These are phyloP conservation scores for Trichonephila clavipes DNA, from an alignment of 1,140 invertebrate species.

Conservation along the genomic window DNA sequence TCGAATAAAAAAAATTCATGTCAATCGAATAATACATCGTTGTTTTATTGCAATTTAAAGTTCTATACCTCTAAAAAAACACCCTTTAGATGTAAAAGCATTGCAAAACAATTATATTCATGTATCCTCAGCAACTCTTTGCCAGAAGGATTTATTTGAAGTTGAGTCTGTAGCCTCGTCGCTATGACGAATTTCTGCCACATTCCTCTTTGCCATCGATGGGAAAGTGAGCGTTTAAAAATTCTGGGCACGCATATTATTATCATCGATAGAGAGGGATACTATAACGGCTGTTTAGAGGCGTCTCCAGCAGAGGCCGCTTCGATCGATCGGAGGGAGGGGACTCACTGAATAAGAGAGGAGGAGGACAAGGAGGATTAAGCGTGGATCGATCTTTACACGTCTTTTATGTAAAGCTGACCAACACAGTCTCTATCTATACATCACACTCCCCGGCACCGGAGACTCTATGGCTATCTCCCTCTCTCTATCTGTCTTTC, in stretches of 20 bases:
- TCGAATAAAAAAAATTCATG: too few relatives aligned
- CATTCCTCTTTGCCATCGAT: too few relatives aligned
- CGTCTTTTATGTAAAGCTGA: conserved; percentile 77
- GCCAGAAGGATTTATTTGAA: too few relatives aligned
- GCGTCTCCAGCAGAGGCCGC: conserved; percentile 68
- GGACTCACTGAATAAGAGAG: conserved; percentile 64
- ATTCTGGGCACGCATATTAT: conserved; percentile 49
- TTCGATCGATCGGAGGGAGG: conserved; percentile 60
- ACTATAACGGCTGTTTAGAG: conserved; percentile 34
- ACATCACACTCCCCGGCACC: conserved; percentile 56
- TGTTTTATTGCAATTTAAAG: too few relatives aligned
- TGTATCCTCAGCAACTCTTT: too few relatives aligned
- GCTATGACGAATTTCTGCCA: too few relatives aligned
- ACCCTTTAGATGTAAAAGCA: too few relatives aligned
- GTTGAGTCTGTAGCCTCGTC: too few relatives aligned
- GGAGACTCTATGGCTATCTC: conserved; percentile 44
- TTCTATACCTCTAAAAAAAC: too few relatives aligned
- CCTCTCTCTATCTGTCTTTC: conserved; percentile 4
- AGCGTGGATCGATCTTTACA: conserved; percentile 74
- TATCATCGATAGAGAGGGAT: conserved; percentile 34
- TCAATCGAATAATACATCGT: too few relatives aligned
- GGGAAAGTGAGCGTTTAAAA: neutral
- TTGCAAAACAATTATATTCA: too few relatives aligned
- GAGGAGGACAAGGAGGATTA: conserved; percentile 74
- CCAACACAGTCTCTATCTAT: conserved; percentile 76